Percentiles rank a stretch among this genome's conserved stretches.
These are phyloP conservation scores for Sebastes itinus DNA, from an alignment of 2,797 vertebrate species.

Conservation along the genomic window DNA sequence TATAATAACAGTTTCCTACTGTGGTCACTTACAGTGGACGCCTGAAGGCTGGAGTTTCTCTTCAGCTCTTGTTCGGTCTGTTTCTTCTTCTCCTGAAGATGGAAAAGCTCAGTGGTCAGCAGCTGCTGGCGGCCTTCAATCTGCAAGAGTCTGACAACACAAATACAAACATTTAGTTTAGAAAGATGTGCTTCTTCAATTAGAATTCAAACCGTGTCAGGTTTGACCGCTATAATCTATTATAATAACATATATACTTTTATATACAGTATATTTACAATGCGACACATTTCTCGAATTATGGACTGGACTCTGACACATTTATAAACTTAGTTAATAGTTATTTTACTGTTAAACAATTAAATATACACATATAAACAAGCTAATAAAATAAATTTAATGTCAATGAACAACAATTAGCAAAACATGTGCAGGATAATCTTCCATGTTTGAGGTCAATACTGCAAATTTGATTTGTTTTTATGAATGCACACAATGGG, in stretches of 20 bases:
- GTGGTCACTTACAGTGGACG: constrained; percentile 56
- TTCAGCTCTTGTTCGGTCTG: constrained; percentile 29
- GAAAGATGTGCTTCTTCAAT: background rate
- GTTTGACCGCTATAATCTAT: background rate
- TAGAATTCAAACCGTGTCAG: background rate
- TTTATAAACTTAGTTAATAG: no score
- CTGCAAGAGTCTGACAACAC: constrained; percentile 59
- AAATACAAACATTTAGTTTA: background rate
- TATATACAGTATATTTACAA: background rate
- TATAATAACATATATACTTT: no score
- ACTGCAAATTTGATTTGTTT: background rate
- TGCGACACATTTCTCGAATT: background rate
- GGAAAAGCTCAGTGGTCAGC: constrained; percentile 55
- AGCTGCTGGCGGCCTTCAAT: constrained; percentile 55
- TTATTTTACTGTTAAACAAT: no score
- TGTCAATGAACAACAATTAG: background rate
- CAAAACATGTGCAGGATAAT: background rate
- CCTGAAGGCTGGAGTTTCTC: constrained; percentile 35
- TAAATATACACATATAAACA: background rate
- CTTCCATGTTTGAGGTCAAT: background rate
- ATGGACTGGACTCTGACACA: no score
- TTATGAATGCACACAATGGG: background rate
- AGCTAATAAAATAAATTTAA: background rate
- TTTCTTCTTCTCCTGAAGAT: constrained; percentile 58
- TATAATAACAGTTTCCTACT: background rate